Base-by-base conservation (phyloP, 2,797 vertebrate genomes). In the Cichlasoma orientale region DNA sequence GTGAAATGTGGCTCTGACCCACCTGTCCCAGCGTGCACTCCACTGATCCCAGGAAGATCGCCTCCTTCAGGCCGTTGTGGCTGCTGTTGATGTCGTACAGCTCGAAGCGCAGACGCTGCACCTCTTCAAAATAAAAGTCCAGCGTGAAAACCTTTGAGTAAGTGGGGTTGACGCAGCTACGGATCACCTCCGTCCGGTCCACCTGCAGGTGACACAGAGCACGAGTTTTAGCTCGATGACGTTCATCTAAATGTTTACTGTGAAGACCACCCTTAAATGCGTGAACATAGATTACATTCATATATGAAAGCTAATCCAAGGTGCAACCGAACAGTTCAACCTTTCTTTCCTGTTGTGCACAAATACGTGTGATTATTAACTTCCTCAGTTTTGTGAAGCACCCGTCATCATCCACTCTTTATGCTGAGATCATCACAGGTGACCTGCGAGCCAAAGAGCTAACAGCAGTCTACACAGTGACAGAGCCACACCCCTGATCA, bases 81-180 rank as follows among this genome's bases (percentile, higher is more conserved):
- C 94, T 96, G 93, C 96, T 97, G 94, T 96, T 97, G 75, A 98
- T 97, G 90, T 99, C 97, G 0, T 96, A 96, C 36, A 99, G 96
- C 88, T 99, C 98, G 18, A 96, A 99, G 13, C 98, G 94, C 75
- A 99, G 88, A 2, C 98, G 95, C 90, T 99, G 98, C 53, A 99
- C 97, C 87, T 99, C 98, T 88, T 99, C 98, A 52, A 99, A 99
- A 74, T 99, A 98, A 90, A 98, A 99, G 88, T 99, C 98, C 89
- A 99, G 91, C 0, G 97, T 99, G 90, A 98, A 99, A 54, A 99
- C 95, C 91, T 98, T 99, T 19, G 98, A 99, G 94, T 97, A 99
- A 56, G 97, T 92, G 0, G 98, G 98, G 86, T 97, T 98, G 78
- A 97, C 96, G 71, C 96, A 97, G 93, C 98, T 99, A 38, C 97